phyloP scores from a whole-genome alignment of 2,888 invertebrate species.

The Arenicola marina region DNA sequence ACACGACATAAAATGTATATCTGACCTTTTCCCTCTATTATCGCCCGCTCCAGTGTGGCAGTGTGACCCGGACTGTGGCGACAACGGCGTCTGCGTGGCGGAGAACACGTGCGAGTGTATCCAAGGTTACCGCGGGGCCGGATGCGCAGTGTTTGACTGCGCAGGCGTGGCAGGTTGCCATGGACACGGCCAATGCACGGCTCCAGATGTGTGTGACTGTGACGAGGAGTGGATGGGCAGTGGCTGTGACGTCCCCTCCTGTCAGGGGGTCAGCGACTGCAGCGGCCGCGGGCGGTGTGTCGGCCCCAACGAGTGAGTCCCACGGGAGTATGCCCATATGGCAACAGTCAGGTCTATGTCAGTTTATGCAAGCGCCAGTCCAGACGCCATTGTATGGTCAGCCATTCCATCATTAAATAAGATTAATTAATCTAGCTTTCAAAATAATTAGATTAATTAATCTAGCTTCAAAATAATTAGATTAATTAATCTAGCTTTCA shows the following conservation, averaged over 20 bases:
- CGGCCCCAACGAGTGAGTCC: conserved; percentile 9
- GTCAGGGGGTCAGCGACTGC: conserved; percentile 5
- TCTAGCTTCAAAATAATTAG: too few species aligned
- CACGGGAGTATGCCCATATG: too few species aligned
- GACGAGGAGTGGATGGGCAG: conserved; percentile 4
- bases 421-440: too few species aligned
- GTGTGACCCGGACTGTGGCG: neutral
- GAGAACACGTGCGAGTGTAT: neutral
- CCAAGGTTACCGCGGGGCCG: neutral
- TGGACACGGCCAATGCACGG: neutral
- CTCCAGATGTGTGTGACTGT: conserved; percentile 7
- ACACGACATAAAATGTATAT: too few species aligned
- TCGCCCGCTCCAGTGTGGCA: too few species aligned
- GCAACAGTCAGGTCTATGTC: too few species aligned
- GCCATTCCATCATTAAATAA: too few species aligned
- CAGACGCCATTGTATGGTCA: too few species aligned
- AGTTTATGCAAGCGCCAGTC: too few species aligned
- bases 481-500: too few species aligned
- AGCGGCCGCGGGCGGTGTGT: conserved; percentile 9
- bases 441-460: too few species aligned
- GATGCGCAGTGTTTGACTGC: neutral
- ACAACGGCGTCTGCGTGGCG: neutral
- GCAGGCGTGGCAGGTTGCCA: neutral
- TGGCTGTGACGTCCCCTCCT: neutral
- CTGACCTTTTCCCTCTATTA: too few species aligned